These are phyloP conservation scores for Gracilinanus agilis DNA, from an alignment of 2,113 vertebrate genomes.

Conservation along the genomic window DNA sequence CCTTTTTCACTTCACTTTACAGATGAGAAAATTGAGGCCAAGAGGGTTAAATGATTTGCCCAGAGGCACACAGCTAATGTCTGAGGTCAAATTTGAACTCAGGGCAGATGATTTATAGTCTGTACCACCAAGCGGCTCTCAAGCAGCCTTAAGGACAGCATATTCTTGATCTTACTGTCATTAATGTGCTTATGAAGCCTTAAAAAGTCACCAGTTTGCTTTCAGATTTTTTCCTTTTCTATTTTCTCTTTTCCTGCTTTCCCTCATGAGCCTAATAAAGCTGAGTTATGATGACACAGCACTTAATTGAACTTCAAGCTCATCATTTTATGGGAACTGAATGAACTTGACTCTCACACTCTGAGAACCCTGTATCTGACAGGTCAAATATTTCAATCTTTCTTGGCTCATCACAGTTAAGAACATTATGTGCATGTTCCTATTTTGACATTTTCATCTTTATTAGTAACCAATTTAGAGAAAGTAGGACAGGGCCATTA, in stretches of 20 bases:
- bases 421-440: constrained; percentile 59
- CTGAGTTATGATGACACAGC: constrained; percentile 37
- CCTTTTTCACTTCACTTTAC: too few relatives aligned
- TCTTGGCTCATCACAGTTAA: constrained; percentile 57
- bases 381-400: constrained; percentile 66
- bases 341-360: constrained; percentile 47
- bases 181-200: not conserved
- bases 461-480: constrained; percentile 66
- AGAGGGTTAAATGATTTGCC: too few relatives aligned
- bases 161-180: not conserved
- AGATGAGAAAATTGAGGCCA: too few relatives aligned
- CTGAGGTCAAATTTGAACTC: too few relatives aligned
- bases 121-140: too few relatives aligned
- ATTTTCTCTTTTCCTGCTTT: constrained; percentile 30
- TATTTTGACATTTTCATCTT: constrained; percentile 64
- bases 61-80: too few relatives aligned
- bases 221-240: not conserved
- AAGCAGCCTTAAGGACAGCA: not conserved
- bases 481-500: constrained; percentile 68
- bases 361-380: constrained; percentile 57
- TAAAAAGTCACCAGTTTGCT: not conserved
- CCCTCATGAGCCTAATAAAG: not conserved
- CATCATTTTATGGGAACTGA: constrained; percentile 23
- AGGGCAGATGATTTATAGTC: too few relatives aligned
- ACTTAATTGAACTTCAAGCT: not conserved